These are phyloP conservation scores for Puffinus mauretanicus DNA, from an alignment of 2,113 vertebrate genomes.

Conservation along the genomic window DNA sequence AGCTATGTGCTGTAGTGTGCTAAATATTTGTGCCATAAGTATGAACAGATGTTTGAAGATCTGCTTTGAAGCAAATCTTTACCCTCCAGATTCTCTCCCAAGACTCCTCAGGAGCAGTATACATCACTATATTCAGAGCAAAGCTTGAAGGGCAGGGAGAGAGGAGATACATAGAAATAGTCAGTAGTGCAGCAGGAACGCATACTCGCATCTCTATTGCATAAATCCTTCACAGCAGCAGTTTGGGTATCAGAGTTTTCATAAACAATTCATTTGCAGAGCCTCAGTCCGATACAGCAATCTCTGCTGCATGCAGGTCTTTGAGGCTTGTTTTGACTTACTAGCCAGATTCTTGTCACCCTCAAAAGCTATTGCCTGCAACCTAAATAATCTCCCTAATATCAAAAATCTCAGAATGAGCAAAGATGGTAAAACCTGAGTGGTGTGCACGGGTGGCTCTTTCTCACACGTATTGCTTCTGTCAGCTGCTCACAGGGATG, in stretches of 20 bases:
- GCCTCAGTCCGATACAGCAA: background rate
- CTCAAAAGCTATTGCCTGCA: background rate
- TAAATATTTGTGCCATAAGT: conserved; percentile 62
- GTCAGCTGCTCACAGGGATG: background rate
- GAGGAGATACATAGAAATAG: background rate
- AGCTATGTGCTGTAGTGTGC: conserved; percentile 59
- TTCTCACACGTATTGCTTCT: background rate
- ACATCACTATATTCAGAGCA: background rate
- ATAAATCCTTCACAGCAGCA: background rate
- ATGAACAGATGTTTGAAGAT: conserved; percentile 70
- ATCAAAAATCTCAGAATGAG: background rate
- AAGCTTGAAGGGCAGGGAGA: background rate
- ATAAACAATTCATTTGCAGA: background rate
- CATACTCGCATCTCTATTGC: background rate
- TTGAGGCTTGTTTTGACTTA: background rate
- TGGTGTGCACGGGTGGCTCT: background rate
- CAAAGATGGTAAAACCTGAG: background rate
- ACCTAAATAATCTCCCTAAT: background rate
- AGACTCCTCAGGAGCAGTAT: background rate
- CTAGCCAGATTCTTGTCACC: background rate
- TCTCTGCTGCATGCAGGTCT: background rate
- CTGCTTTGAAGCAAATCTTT: conserved; percentile 64
- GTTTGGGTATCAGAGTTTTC: background rate
- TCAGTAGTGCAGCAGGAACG: background rate
- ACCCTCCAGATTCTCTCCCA: conserved; percentile 45